phyloP scores from a whole-genome alignment of 2,797 vertebrate species.

The Odontamblyopus lacepedii region DNA sequence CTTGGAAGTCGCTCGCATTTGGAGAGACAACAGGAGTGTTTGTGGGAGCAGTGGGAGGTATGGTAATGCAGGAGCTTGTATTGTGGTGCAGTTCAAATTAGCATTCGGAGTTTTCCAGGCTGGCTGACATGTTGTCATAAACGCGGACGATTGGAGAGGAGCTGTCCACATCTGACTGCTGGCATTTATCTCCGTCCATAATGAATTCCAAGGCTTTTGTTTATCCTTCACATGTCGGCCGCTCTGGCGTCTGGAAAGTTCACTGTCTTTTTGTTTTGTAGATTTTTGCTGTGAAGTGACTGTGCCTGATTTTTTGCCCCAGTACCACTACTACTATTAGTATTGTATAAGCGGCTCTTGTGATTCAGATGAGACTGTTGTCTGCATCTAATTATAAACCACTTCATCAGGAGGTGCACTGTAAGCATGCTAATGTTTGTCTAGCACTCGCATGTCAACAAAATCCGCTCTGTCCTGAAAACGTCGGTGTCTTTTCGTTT shows the following conservation, averaged over 20 bases:
- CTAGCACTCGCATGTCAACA: no score
- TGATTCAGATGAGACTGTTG: no score
- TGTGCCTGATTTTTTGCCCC: no score
- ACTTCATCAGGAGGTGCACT: no score
- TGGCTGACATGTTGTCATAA: conserved; percentile 44
- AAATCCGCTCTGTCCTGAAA: no score
- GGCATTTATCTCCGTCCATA: conserved; percentile 48
- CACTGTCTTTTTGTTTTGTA: neutral
- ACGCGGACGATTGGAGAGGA: conserved; percentile 54
- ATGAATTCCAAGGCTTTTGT: conserved; percentile 46
- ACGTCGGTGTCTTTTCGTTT: no score
- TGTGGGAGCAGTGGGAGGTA: conserved; percentile 19
- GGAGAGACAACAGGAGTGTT: conserved; percentile 13
- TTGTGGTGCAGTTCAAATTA: conserved; percentile 34
- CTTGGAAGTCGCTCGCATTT: conserved; percentile 8
- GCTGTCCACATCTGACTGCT: conserved; percentile 46
- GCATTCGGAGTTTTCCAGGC: conserved; percentile 47
- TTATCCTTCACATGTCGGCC: conserved; percentile 13
- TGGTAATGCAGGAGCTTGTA: conserved; percentile 10
- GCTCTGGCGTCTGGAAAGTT: neutral
- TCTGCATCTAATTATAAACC: no score
- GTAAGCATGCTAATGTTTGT: no score
- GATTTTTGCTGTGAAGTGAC: neutral
- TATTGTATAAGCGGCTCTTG: no score
- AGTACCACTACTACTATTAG: no score